Evolutionary conservation across 2,888 invertebrate genomes (phyloP).

Genomic region (Nephrotoma appendiculata): DNA sequence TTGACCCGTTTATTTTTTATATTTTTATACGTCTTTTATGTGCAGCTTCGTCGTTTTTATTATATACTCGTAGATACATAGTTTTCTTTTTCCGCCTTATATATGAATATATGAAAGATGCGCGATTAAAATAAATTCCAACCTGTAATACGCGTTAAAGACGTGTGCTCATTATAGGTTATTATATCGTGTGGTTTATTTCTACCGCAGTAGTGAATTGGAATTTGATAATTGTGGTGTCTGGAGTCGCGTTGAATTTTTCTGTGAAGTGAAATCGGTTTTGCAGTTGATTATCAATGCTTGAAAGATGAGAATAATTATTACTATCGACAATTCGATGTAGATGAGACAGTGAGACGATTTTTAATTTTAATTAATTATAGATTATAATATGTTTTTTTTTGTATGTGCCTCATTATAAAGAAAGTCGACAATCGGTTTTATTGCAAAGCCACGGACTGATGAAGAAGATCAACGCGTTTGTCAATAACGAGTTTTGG

Average conservation of each 20-base stretch:
- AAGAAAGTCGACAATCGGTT: too few relatives aligned
- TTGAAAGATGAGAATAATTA: background rate
- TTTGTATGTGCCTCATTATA: too few relatives aligned
- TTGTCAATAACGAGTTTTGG: too few relatives aligned
- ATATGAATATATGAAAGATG: background rate
- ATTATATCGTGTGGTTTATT: background rate
- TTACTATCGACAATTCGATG: background rate
- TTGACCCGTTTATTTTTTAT: constrained; percentile 1
- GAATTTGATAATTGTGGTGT: background rate
- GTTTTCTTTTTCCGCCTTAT: background rate
- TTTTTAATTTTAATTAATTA: too few relatives aligned
- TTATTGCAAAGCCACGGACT: too few relatives aligned
- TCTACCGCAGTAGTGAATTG: background rate
- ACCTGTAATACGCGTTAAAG: background rate
- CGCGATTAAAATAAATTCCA: background rate
- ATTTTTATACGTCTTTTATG: background rate
- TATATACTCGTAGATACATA: background rate
- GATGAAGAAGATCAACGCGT: too few relatives aligned
- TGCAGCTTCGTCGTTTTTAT: background rate
- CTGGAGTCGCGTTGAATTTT: background rate
- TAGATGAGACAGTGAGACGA: background rate
- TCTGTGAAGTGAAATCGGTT: background rate
- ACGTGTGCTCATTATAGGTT: background rate
- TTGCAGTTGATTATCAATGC: too few relatives aligned
- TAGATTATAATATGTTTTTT: too few relatives aligned